Evolutionary conservation across 2,888 invertebrate genomes (phyloP).

Genomic region (Heliconius sara): DNA sequence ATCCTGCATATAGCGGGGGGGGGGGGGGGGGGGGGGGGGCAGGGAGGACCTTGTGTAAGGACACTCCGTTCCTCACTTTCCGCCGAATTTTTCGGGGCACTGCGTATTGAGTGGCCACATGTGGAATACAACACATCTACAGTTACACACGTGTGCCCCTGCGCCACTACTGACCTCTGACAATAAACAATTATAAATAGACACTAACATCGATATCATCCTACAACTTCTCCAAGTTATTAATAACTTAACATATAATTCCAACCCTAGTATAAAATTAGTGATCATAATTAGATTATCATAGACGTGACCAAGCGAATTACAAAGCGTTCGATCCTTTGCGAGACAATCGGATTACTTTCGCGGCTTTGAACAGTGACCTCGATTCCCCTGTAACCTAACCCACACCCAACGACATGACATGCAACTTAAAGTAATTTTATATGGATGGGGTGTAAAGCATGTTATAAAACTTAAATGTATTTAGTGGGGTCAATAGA

Average conservation of each 20-base stretch:
- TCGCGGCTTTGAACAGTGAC: conserved; percentile 71
- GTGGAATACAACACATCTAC: no score
- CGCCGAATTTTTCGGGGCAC: no score
- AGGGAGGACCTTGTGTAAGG: no score
- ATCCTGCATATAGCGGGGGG: no score
- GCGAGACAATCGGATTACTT: conserved; percentile 74
- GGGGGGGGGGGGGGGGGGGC: no score
- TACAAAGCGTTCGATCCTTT: conserved; percentile 68
- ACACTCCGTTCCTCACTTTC: no score
- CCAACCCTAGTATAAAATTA: conserved; percentile 18
- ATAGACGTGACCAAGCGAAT: conserved; percentile 63
- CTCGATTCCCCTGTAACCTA: conserved; percentile 56
- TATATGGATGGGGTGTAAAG: conserved; percentile 8
- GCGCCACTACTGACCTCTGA: no score
- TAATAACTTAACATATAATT: conserved; percentile 14
- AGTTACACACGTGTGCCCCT: no score
- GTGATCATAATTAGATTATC: conserved; percentile 71
- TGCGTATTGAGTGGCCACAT: no score
- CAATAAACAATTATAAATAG: neutral
- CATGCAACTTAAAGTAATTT: conserved; percentile 33
- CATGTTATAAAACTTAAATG: conserved; percentile 14
- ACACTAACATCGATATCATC: neutral
- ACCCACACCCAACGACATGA: conserved; percentile 29
- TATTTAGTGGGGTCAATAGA: neutral
- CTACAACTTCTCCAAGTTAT: neutral